phyloP scores from a whole-genome alignment of 2,888 invertebrate species.

The Andrena marginata region DNA sequence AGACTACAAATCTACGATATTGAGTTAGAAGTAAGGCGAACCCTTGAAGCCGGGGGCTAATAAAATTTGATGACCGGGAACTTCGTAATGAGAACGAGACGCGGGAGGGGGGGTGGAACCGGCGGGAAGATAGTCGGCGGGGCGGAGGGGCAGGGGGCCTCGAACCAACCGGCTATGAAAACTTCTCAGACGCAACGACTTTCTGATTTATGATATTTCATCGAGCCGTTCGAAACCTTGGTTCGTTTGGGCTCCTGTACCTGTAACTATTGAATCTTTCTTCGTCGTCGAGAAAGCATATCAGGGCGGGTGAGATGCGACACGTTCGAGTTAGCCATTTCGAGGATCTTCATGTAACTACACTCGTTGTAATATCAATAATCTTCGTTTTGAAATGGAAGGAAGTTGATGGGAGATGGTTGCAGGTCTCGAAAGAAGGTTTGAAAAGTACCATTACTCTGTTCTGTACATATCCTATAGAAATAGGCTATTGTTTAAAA shows the following conservation, averaged over 20 bases:
- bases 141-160: not conserved
- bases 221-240: constrained; percentile 38
- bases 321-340: no score
- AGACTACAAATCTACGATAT: constrained; percentile 81
- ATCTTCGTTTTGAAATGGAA: no score
- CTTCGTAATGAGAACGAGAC: constrained; percentile 83
- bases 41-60: constrained; percentile 80
- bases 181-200: constrained; percentile 80
- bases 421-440: no score
- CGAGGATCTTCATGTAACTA: no score
- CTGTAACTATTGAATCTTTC: constrained; percentile 6
- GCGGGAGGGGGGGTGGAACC: constrained; percentile 60
- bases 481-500: no score
- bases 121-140: constrained; percentile 10
- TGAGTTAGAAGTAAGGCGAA: constrained; percentile 80
- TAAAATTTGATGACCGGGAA: constrained; percentile 84
- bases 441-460: no score
- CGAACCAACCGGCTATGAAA: constrained; percentile 76
- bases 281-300: not conserved
- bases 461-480: no score
- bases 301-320: no score
- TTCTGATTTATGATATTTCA: constrained; percentile 79
- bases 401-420: no score
- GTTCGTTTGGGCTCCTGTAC: no score
- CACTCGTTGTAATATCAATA: no score